Conservation (phyloP, 2,797 vertebrate genomes). For the Scleropages formosus region DNA sequence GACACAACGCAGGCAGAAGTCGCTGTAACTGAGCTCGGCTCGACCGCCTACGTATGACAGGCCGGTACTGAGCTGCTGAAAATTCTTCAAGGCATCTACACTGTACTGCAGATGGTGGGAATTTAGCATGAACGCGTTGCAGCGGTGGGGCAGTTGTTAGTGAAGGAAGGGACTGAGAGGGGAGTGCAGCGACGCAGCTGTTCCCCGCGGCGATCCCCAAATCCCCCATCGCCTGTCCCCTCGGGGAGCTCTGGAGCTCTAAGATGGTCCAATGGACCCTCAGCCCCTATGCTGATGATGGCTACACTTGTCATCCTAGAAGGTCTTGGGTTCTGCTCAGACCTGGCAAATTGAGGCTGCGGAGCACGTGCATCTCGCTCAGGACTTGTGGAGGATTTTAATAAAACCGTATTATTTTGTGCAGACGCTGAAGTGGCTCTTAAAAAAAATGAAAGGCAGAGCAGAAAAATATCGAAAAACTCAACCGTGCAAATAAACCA, state of each 20-base stretch:
- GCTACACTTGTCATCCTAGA: neutral
- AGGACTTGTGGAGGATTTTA: neutral
- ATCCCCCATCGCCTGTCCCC: neutral
- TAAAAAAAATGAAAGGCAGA: neutral
- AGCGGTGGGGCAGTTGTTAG: neutral
- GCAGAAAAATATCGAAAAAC: neutral
- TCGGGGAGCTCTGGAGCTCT: neutral
- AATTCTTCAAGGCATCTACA: conserved; percentile 6
- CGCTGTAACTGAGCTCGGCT: no score
- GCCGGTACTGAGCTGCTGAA: no score
- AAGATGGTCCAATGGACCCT: neutral
- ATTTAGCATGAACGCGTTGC: neutral
- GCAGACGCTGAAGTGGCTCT: conserved; percentile 4
- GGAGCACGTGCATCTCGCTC: neutral
- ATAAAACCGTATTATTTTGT: conserved; percentile 4
- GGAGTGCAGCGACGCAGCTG: no score
- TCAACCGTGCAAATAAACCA: neutral
- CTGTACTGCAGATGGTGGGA: neutral
- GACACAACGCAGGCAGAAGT: no score
- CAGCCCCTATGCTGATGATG: neutral
- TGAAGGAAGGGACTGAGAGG: neutral
- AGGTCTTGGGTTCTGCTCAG: neutral
- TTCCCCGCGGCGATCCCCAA: no score
- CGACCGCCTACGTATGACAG: no score
- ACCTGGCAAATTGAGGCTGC: neutral